Conservation (phyloP, 1,140 invertebrate species). For the Anoplolepis gracilipes region DNA sequence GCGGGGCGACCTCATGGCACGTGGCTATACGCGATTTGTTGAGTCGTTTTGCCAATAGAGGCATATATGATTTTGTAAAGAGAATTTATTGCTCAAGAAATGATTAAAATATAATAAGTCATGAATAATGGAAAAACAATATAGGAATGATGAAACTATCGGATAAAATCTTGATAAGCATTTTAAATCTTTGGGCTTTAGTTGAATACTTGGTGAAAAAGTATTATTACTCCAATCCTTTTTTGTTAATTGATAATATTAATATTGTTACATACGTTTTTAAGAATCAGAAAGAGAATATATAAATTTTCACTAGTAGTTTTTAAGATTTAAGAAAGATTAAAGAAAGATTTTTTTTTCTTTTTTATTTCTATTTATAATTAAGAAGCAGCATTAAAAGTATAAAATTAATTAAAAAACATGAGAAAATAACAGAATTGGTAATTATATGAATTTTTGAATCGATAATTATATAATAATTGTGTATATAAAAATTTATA, state of each 20-base stretch:
- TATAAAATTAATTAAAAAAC: not conserved
- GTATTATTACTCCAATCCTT: not conserved
- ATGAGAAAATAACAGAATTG: not conserved
- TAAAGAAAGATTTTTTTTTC: not conserved
- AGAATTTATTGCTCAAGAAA: not conserved
- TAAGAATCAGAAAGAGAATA: not conserved
- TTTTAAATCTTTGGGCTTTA: too few species aligned
- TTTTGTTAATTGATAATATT: not conserved
- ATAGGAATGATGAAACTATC: not conserved
- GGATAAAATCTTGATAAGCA: not conserved
- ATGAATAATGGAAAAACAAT: not conserved
- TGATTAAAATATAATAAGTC: not conserved
- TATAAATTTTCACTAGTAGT: not conserved
- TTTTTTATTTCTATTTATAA: not conserved
- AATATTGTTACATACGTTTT: not conserved
- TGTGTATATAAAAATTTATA: not conserved
- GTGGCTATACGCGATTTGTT: slow-evolving; percentile 41
- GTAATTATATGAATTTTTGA: too few species aligned
- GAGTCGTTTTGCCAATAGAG: not conserved
- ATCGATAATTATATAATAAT: slow-evolving; percentile 1
- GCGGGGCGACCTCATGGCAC: slow-evolving; percentile 57
- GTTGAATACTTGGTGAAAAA: not conserved
- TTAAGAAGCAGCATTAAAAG: not conserved
- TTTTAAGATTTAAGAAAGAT: not conserved
- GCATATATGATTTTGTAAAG: not conserved